Base-by-base conservation (phyloP, 2,113 vertebrate species). In the Solea senegalensis region DNA sequence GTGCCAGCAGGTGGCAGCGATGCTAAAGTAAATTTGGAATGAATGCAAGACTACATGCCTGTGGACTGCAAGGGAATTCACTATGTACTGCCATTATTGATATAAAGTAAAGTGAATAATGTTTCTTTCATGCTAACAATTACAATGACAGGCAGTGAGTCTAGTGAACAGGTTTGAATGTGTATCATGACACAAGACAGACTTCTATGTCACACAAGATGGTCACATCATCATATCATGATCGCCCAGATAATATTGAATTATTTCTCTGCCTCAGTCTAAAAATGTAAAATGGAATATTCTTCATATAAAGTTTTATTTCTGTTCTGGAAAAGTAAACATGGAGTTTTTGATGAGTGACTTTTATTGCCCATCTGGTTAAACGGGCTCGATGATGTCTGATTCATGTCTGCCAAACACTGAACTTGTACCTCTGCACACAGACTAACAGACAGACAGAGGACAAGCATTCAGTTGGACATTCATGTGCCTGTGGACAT, bases 1-100 rank as follows among this genome's bases (percentile, higher is more conserved):
- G 60, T 39, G 2, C 85, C 90, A 87, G 67, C 80, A 91, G 90
- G 65, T 79, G 90, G 77, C 85, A 84, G 63, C 66, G 65, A 39
- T 41, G 46, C 52, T 39, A 15, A 64, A 44, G 51, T 60, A 53
- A 56, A 55, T 62, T 26, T 58, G 6, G 11, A 72, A 49, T 27
- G 0, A 54, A 51, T 6, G 26, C n/a, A 34, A 4, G 34, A 34
- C 3, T 6, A 34, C 34, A 34, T 34, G 34, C 34, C 9, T 15
- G 12, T 0, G 0, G 3, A 58, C n/a, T 21, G 13, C 56, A 5
- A 12, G 3, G 6, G 0, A 50, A 14, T 44, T 13, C 4, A 46
- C 21, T 46, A 1, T 13, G 10, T 5, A 21, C 21, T 45, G 27
- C 3, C 14, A 34, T 48, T 26, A 3, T 49, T 2, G 11, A 50